Evolutionary conservation across 1,140 invertebrate species (phyloP).

Genomic region (Centruroides sculpturatus): DNA sequence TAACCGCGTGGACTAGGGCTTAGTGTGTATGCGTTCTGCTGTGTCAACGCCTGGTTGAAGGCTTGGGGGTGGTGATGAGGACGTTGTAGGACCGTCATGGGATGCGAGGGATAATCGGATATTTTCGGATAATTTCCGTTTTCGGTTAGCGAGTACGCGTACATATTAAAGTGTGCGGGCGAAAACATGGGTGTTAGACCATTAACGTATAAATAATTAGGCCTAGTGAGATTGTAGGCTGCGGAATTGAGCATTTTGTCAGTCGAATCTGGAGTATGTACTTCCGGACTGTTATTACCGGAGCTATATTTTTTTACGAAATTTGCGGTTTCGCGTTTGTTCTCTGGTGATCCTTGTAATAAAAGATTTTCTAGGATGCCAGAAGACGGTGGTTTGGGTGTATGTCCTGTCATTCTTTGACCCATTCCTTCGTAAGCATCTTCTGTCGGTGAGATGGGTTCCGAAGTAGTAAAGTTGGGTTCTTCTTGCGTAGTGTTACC

Average conservation of each 20-base stretch:
- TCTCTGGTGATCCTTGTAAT: slow-evolving; percentile 36
- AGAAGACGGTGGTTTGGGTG: slow-evolving; percentile 11
- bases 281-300: slow-evolving; percentile 24
- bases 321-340: slow-evolving; percentile 41
- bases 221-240: neutral
- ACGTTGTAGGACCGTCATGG: neutral
- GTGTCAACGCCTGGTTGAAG: slow-evolving; percentile 3
- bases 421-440: slow-evolving; percentile 21
- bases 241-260: slow-evolving; percentile 15
- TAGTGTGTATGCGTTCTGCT: neutral
- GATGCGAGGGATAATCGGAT: slow-evolving; percentile 2
- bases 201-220: slow-evolving; percentile 14
- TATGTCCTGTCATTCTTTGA: neutral
- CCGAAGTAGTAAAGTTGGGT: neutral
- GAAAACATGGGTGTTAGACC: slow-evolving; percentile 22
- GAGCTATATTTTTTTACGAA: slow-evolving; percentile 6
- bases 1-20: slow-evolving; percentile 49
- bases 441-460: slow-evolving; percentile 26
- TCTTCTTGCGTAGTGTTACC: neutral
- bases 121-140: slow-evolving; percentile 6
- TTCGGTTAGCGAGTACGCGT: slow-evolving; percentile 12
- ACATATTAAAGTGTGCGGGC: slow-evolving; percentile 22
- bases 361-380: slow-evolving; percentile 61
- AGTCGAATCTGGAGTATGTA: slow-evolving; percentile 64
- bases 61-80: slow-evolving; percentile 6